A percentile compares a stretch with the other conserved stretches of the same genome.
Evolutionary conservation across 2,797 vertebrate species (phyloP).

Genomic region (Syndactyla subalaris): DNA sequence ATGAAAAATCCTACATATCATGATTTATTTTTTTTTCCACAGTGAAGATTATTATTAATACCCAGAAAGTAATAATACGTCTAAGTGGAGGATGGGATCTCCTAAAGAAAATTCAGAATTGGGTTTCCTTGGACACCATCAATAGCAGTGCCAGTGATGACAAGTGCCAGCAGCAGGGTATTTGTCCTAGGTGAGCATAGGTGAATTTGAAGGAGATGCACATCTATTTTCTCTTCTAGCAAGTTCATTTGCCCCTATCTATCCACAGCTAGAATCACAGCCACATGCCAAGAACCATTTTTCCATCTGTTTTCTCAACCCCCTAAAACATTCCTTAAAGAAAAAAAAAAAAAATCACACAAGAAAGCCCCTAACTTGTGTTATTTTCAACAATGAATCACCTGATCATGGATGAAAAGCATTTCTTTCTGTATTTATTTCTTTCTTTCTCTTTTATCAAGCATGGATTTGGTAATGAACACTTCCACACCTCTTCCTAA

Average conservation of each 20-base stretch:
- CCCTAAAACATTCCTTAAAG: not conserved
- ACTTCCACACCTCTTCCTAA: not conserved
- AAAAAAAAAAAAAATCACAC: not conserved
- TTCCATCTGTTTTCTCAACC: not conserved
- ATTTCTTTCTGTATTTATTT: not conserved
- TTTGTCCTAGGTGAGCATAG: not conserved
- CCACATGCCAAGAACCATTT: not conserved
- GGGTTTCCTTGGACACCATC: not conserved
- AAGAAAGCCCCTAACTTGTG: not conserved
- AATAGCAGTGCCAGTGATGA: not conserved
- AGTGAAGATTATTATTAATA: not conserved
- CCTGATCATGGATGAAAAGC: not conserved
- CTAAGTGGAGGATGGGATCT: not conserved
- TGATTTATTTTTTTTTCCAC: not conserved
- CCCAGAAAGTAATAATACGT: not conserved
- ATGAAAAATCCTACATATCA: rapidly evolving
- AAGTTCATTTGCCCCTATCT: not conserved
- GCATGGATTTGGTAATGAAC: not conserved
- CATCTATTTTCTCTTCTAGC: not conserved
- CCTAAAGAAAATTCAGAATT: not conserved
- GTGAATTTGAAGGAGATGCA: not conserved
- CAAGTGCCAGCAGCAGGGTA: not conserved
- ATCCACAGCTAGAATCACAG: not conserved
- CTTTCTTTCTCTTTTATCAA: not conserved
- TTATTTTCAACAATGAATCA: not conserved